Evolutionary conservation across 2,113 vertebrate genomes (phyloP), one percentile per base, ranked within the genome.

Genomic region (Ivindomyrus marchei): DNA sequence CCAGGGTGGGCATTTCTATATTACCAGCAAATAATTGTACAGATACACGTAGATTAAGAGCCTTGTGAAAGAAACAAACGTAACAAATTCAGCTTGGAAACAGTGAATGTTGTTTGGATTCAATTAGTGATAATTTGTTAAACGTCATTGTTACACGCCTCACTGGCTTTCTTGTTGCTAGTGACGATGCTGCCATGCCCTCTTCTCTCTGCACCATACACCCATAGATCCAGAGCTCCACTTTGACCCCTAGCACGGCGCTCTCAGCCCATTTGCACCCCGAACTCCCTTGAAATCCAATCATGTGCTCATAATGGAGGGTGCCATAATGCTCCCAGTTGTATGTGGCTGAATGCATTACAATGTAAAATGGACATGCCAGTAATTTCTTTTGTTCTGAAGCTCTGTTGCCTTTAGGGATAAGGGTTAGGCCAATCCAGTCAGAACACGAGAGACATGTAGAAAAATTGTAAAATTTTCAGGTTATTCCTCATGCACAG

Each of bases 271-370:
- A 19, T 49, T 8, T 45, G 42, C 62, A 5, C 47, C 66, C 36
- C 10, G 3, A 13, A 13, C 9, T 15, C 36, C 70, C 74, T 27
- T 7, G 77, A 36, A 89, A 89, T 17, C 10, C 31, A 46, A 11
- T 21, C 83, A n/a, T 66, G 52, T 85, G 83, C 53, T 62, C 3
- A 11, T 5, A n/a, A 15, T 27, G 46, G 88, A 50, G 19, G 70
- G 24, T 24, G 49, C 27, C 13, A 5, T 86, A 45, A 58, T 39
- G 11, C 52, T 90, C 89, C 84, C 56, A 50, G 84, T n/a, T 45
- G 83, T 86, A 70, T 90, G 36, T 50, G 27, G 46, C 50, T 52
- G 21, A 36, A 87, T 45, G 50, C 53, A 62, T 83, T 85, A 89
- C 56, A 58, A 53, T 15, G 24, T 46, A 10, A 56, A 19, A 74